phyloP scores from a whole-genome alignment of 1,140 invertebrate species.

The Sycophaga agraensis region DNA sequence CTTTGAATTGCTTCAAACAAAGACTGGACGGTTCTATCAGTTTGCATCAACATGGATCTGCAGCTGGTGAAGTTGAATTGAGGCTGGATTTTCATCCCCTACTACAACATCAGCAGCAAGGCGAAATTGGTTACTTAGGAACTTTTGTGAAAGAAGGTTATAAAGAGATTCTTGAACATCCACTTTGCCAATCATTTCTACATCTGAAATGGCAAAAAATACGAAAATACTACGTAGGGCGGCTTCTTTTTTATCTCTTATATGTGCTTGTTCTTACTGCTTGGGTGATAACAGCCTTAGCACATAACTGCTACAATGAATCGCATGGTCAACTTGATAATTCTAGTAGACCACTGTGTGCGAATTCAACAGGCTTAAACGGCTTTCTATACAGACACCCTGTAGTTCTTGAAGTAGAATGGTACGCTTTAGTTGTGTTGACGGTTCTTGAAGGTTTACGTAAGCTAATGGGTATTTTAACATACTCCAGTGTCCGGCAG shows the following conservation, averaged over 20 bases:
- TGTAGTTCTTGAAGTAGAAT: constrained; percentile 73
- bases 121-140: constrained; percentile 79
- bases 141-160: constrained; percentile 82
- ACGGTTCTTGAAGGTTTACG: constrained; percentile 75
- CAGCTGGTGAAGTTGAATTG: constrained; percentile 77
- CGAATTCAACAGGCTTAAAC: constrained; percentile 73
- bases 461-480: constrained; percentile 75
- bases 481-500: constrained; percentile 72
- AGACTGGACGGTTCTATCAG: constrained; percentile 77
- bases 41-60: constrained; percentile 74
- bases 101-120: constrained; percentile 74
- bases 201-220: constrained; percentile 88
- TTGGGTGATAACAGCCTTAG: constrained; percentile 74
- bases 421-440: constrained; percentile 74
- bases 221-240: constrained; percentile 80
- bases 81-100: constrained; percentile 78
- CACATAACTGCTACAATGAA: constrained; percentile 78
- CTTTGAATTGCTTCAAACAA: constrained; percentile 73
- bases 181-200: constrained; percentile 78
- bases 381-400: constrained; percentile 71
- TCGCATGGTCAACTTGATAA: constrained; percentile 40
- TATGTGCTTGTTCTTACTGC: constrained; percentile 77
- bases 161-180: constrained; percentile 79
- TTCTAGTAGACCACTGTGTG: constrained; percentile 57
- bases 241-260: constrained; percentile 76